Conservation (phyloP, 1,140 invertebrate species). For the Polyergus mexicanus region DNA sequence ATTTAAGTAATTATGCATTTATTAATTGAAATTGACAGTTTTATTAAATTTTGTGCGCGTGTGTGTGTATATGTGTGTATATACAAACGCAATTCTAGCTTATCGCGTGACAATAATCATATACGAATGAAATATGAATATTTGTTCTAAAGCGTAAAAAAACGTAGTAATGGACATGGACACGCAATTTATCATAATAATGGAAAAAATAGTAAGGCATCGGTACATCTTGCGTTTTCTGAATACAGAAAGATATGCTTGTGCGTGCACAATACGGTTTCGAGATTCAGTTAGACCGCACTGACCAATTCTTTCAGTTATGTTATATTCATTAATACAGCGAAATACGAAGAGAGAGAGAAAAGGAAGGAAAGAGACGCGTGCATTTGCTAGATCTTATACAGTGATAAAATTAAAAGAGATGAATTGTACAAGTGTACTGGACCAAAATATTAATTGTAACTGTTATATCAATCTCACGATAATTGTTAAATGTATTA, state of each 20-base stretch:
- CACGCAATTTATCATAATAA: slow-evolving; percentile 35
- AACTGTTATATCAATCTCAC: not conserved
- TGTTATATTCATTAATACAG: slow-evolving; percentile 39
- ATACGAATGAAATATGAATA: slow-evolving; percentile 5
- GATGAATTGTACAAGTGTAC: not conserved
- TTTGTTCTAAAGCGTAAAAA: slow-evolving; percentile 29
- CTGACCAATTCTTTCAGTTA: slow-evolving; percentile 35
- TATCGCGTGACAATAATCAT: slow-evolving; percentile 23
- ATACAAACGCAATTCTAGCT: not conserved
- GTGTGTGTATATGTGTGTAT: too few species aligned
- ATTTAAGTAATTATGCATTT: not conserved
- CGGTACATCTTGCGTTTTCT: slow-evolving; percentile 58
- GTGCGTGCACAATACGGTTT: slow-evolving; percentile 20
- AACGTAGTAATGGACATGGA: not conserved
- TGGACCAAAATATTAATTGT: not conserved
- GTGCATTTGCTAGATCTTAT: not conserved
- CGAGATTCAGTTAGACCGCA: slow-evolving; percentile 29
- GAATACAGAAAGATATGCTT: slow-evolving; percentile 27
- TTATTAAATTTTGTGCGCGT: not conserved
- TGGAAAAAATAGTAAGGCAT: slow-evolving; percentile 52
- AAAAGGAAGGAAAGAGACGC: too few species aligned
- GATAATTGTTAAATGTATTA: not conserved
- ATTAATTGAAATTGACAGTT: not conserved
- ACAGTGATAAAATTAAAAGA: not conserved
- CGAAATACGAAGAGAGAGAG: not conserved